Base-by-base conservation (phyloP, 2,797 vertebrate genomes). In the Poecilia wingei region DNA sequence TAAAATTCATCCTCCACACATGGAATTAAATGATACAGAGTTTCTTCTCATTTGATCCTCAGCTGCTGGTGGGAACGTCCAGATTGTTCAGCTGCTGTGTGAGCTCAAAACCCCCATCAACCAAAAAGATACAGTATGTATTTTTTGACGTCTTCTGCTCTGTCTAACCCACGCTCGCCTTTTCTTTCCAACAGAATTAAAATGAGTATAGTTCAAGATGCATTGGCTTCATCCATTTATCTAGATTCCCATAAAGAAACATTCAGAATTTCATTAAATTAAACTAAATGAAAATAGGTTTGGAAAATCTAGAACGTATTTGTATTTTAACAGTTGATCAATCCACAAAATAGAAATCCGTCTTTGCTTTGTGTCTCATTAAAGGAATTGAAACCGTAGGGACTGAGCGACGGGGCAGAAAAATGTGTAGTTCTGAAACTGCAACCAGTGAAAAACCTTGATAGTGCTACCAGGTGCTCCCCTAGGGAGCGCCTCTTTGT, bases 41-140 rank as follows among this genome's bases (percentile, higher is more conserved):
- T 71, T 28, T 47, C 10, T 51, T 49, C 61, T 70, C 74, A 78
- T 75, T 90, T 84, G 81, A 28, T 80, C 59, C 81, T 28, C 86
- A 99, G 98, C 97, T 81, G 91, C 94, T 3, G 95, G 94, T 59
- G 98, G 98, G 82, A 97, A 94, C 89, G 84, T 96, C 84, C 96
- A 93, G 77, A 94, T 94, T n/a, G 95, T 97, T 90, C 97, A 97
- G 33, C 93, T 97, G 82, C 95, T 99, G 46, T 98, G 97, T 76
- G 97, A 99, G 86, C 93, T 97, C 82, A 98, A 95, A 89, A 96
- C 96, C 92, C 94, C 96, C 3, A 36, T 97, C 85, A 97, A 97
- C 79, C 71, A 97, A 76, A 97, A 96, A 93, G 98, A 99, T 89
- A 83, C 81, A 93, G 98, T 99, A 95, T 0, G 98, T 98, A 91